Evolutionary conservation across 2,113 vertebrate species (phyloP).

Genomic region (Nerophis lumbriciformis): DNA sequence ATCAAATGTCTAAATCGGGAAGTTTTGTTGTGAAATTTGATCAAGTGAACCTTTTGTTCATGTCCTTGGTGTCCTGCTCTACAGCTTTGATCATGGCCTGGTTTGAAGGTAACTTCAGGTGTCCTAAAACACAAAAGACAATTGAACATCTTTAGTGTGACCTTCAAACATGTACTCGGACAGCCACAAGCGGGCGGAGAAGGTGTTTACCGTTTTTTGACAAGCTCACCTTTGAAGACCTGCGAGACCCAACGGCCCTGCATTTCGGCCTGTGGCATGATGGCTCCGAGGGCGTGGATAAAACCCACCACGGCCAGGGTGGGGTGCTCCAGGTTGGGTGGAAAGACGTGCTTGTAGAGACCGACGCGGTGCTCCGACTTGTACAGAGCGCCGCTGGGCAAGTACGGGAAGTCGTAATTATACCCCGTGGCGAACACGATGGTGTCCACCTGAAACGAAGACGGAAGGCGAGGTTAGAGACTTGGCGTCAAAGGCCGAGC

Average conservation of each 20-base stretch:
- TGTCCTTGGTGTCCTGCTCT: slow-evolving; percentile 56
- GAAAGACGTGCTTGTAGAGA: slow-evolving; percentile 82
- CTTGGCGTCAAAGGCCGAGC: neutral
- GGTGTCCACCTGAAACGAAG: slow-evolving; percentile 63
- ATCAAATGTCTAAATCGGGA: neutral
- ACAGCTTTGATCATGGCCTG: slow-evolving; percentile 58
- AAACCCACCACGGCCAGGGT: slow-evolving; percentile 86
- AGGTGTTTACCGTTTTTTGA: too few species aligned
- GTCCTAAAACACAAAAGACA: slow-evolving; percentile 22
- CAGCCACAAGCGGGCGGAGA: too few species aligned
- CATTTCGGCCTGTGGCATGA: slow-evolving; percentile 85
- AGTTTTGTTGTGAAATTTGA: neutral
- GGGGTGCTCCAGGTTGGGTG: slow-evolving; percentile 74
- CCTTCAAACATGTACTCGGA: too few species aligned
- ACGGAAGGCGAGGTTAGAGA: neutral
- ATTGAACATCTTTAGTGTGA: too few species aligned
- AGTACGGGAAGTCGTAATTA: slow-evolving; percentile 80
- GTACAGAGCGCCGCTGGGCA: slow-evolving; percentile 64
- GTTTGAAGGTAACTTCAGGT: slow-evolving; percentile 48
- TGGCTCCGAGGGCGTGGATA: slow-evolving; percentile 78
- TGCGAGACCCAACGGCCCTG: slow-evolving; percentile 81
- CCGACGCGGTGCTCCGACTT: slow-evolving; percentile 67
- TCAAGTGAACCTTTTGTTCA: slow-evolving; percentile 42
- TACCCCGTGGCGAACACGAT: slow-evolving; percentile 91
- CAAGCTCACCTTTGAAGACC: slow-evolving; percentile 78